These are phyloP conservation scores for Vipera latastei DNA, from an alignment of 2,797 vertebrate genomes.

Conservation along the genomic window DNA sequence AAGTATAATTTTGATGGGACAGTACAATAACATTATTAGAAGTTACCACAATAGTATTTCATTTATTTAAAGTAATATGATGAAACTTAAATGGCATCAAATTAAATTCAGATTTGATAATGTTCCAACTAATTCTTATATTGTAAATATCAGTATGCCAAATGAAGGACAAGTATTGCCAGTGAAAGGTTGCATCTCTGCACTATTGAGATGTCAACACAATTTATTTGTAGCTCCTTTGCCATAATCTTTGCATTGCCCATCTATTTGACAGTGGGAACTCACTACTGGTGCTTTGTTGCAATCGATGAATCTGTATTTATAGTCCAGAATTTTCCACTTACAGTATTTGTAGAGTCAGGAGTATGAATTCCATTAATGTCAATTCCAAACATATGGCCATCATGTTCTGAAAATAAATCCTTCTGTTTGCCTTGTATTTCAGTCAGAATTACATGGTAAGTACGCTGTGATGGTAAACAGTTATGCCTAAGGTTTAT, in stretches of 20 bases:
- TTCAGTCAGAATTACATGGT: constrained; percentile 25
- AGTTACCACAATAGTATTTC: not conserved
- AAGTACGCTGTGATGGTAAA: constrained; percentile 30
- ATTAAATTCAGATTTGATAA: not conserved
- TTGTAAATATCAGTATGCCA: not conserved
- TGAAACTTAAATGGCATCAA: not conserved
- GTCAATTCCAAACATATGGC: not conserved
- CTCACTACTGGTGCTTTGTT: not conserved
- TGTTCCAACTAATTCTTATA: not conserved
- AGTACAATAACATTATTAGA: not conserved
- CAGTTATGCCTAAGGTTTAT: constrained; percentile 27
- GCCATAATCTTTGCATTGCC: not conserved
- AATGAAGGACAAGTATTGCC: not conserved
- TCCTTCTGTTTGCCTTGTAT: not conserved
- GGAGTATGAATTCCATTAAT: not conserved
- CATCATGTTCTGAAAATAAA: constrained; percentile 13
- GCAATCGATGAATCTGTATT: constrained; percentile 11
- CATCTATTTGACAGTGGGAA: constrained; percentile 20
- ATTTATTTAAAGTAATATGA: not conserved
- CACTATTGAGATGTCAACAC: not conserved
- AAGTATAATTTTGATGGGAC: not conserved
- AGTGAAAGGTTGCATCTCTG: not conserved
- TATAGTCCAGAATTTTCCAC: not conserved
- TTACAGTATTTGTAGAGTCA: constrained; percentile 14
- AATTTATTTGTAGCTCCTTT: not conserved